phyloP scores from a whole-genome alignment of 2,888 invertebrate species.

The Microplitis deprimator region DNA sequence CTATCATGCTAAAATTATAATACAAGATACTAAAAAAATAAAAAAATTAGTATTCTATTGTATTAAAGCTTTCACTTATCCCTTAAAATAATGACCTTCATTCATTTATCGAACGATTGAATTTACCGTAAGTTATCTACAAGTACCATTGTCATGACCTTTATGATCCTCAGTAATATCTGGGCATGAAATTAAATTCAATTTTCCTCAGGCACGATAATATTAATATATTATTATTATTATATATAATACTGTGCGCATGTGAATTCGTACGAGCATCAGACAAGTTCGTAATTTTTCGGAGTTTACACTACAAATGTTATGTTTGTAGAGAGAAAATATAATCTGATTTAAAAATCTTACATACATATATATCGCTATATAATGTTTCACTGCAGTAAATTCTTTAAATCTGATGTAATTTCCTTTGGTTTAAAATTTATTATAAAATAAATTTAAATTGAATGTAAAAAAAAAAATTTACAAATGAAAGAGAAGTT shows the following conservation, averaged over 20 bases:
- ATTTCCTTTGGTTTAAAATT: neutral
- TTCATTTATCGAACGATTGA: neutral
- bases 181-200: neutral
- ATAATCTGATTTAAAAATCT: constrained; percentile 14
- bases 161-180: neutral
- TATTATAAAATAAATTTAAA: neutral
- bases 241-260: constrained; percentile 18
- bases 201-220: neutral
- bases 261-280: constrained; percentile 23
- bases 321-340: neutral
- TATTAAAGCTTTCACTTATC: neutral
- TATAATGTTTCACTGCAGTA: neutral
- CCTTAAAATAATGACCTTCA: neutral
- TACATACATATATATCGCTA: no score
- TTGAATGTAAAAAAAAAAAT: neutral
- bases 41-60: neutral
- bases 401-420: constrained; percentile 14
- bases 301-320: neutral
- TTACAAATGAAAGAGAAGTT: neutral
- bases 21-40: neutral
- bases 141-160: neutral
- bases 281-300: neutral
- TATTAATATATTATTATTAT: neutral
- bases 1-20: neutral
- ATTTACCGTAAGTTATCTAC: neutral